These are phyloP conservation scores for Percopsis omiscomaycus DNA, from an alignment of 2,797 vertebrate genomes.

Conservation along the genomic window DNA sequence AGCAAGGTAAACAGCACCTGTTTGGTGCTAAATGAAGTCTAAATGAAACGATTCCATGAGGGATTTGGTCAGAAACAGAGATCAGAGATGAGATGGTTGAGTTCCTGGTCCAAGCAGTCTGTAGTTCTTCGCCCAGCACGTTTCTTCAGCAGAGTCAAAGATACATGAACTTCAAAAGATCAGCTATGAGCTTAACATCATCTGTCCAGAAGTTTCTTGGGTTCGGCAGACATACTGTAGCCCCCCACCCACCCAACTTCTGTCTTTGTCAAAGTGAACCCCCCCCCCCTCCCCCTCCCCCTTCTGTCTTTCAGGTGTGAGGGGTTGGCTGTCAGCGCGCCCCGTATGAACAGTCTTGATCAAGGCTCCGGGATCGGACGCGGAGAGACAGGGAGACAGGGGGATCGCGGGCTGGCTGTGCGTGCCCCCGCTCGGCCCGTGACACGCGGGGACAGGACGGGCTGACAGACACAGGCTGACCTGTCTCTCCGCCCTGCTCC, in stretches of 20 bases:
- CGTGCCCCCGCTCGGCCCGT: conserved; percentile 35
- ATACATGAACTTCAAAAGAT: conserved; percentile 47
- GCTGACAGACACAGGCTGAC: conserved; percentile 64
- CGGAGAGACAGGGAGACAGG: conserved; percentile 35
- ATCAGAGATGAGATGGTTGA: no score
- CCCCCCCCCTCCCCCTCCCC: conserved; percentile 37
- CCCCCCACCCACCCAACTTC: conserved; percentile 17
- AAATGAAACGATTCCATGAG: no score
- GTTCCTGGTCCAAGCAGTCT: no score
- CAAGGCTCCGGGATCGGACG: conserved; percentile 67
- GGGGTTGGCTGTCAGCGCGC: conserved; percentile 71
- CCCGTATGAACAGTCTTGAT: conserved; percentile 74
- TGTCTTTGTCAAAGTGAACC: conserved; percentile 54
- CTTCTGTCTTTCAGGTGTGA: conserved; percentile 40
- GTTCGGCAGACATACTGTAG: conserved; percentile 48
- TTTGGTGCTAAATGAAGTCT: no score
- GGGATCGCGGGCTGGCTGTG: no score
- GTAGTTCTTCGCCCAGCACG: no score
- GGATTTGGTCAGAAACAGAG: no score
- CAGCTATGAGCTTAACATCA: conserved; percentile 2
- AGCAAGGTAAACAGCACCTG: no score
- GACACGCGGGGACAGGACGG: conserved; percentile 61
- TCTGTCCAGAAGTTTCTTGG: conserved; percentile 63
- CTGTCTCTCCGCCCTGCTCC: conserved; percentile 46
- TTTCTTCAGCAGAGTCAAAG: background rate